Evolutionary conservation across 2,797 vertebrate species (phyloP).

Genomic region (Arremon aurantiirostris): DNA sequence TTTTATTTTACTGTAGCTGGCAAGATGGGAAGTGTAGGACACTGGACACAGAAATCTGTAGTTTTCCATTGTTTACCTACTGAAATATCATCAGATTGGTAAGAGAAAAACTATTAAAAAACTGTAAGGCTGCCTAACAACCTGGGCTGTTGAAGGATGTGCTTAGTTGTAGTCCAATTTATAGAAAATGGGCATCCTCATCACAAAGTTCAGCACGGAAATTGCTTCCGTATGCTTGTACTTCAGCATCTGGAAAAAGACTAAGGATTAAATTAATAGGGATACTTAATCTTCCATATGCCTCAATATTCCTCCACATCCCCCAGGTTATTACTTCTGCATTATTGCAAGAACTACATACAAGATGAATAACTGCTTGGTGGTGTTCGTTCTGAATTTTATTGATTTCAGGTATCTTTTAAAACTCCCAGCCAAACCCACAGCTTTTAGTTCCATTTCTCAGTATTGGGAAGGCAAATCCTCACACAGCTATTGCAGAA

Average conservation of each 20-base stretch:
- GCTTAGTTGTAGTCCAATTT: slow-evolving; percentile 10
- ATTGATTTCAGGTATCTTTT: background rate
- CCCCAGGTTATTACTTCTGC: slow-evolving; percentile 14
- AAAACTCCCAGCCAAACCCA: background rate
- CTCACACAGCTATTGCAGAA: background rate
- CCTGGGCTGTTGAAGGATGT: background rate
- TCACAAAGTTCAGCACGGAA: slow-evolving; percentile 20
- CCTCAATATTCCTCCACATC: slow-evolving; percentile 26
- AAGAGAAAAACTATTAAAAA: background rate
- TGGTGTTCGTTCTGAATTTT: background rate
- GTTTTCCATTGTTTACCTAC: background rate
- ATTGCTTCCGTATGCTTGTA: slow-evolving; percentile 46
- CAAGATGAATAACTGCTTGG: background rate
- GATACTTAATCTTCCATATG: slow-evolving; percentile 51
- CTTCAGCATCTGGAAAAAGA: slow-evolving; percentile 51
- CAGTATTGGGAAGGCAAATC: background rate
- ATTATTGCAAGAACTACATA: background rate
- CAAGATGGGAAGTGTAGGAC: background rate
- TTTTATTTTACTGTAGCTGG: background rate
- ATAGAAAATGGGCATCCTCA: slow-evolving; percentile 35
- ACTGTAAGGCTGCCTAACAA: background rate
- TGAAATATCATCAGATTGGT: background rate
- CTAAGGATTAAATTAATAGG: slow-evolving; percentile 39
- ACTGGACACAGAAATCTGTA: background rate
- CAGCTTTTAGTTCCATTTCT: background rate